phyloP scores from a whole-genome alignment of 1,140 invertebrate species.

The Nephotettix cincticeps region DNA sequence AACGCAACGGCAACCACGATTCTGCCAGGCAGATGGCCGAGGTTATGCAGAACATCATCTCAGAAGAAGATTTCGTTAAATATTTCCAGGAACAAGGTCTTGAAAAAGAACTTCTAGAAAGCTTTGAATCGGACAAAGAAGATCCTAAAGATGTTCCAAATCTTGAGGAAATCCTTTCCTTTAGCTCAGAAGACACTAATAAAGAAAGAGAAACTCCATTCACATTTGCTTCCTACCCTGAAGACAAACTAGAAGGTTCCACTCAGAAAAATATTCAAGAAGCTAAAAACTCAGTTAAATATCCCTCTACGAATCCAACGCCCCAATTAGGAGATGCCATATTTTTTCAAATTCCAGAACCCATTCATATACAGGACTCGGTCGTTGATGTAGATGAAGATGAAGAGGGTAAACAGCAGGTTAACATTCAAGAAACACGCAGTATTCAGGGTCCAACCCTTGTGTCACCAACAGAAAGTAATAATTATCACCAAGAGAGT shows the following conservation, averaged over 20 bases:
- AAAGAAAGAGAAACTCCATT: constrained; percentile 2
- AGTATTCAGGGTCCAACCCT: constrained; percentile 4
- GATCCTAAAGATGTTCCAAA: neutral
- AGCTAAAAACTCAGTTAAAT: neutral
- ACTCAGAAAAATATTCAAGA: neutral
- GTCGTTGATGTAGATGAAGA: neutral
- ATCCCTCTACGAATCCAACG: constrained; percentile 18
- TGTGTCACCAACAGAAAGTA: neutral
- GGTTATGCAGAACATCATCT: constrained; percentile 13
- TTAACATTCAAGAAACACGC: constrained; percentile 32
- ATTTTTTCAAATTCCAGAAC: constrained; percentile 32
- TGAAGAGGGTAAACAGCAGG: neutral
- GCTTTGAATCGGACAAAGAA: constrained; percentile 2
- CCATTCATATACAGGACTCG: constrained; percentile 2
- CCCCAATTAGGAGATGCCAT: constrained; percentile 18
- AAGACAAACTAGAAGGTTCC: neutral
- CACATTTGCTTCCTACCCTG: constrained; percentile 6
- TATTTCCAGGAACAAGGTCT: constrained; percentile 22
- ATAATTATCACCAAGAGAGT: neutral
- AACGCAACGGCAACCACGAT: neutral
- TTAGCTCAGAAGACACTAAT: constrained; percentile 3
- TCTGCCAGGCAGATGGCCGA: neutral
- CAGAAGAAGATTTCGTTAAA: constrained; percentile 25
- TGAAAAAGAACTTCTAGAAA: constrained; percentile 6
- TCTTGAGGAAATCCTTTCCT: constrained; percentile 10